Evolutionary conservation across 2,113 vertebrate genomes (phyloP).

Genomic region (Alexandromys fortis): DNA sequence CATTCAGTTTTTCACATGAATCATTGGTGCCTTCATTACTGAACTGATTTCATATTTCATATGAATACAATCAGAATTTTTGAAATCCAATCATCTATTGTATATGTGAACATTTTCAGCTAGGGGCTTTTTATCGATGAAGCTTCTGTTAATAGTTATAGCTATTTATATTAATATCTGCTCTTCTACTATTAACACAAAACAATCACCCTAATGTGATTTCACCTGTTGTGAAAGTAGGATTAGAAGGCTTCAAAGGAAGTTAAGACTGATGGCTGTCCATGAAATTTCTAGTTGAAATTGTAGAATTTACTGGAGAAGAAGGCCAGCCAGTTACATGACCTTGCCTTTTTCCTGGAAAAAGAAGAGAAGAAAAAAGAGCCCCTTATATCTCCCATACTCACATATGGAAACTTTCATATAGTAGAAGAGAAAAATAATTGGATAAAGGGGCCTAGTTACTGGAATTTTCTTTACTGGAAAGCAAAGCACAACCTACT

Average conservation of each 20-base stretch:
- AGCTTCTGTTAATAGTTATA: neutral
- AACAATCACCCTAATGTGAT: neutral
- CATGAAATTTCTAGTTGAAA: neutral
- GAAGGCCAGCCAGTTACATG: rapidly evolving
- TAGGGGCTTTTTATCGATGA: neutral
- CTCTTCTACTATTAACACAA: neutral
- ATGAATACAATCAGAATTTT: neutral
- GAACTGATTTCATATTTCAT: neutral
- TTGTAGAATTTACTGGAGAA: neutral
- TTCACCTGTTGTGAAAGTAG: neutral
- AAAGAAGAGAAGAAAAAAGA: neutral
- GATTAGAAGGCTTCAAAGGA: neutral
- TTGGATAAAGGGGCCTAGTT: neutral
- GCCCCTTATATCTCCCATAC: rapidly evolving
- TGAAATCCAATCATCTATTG: neutral
- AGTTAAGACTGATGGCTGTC: neutral
- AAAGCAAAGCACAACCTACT: slow-evolving; percentile 53
- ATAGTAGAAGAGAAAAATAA: neutral
- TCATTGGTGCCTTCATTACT: neutral
- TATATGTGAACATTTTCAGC: neutral
- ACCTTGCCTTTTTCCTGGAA: neutral
- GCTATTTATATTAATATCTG: neutral
- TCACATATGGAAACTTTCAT: neutral
- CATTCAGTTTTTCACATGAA: neutral
- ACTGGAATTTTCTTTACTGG: slow-evolving; percentile 58